phyloP scores from a whole-genome alignment of 2,113 vertebrate genomes.

The Ramphastos sulfuratus region DNA sequence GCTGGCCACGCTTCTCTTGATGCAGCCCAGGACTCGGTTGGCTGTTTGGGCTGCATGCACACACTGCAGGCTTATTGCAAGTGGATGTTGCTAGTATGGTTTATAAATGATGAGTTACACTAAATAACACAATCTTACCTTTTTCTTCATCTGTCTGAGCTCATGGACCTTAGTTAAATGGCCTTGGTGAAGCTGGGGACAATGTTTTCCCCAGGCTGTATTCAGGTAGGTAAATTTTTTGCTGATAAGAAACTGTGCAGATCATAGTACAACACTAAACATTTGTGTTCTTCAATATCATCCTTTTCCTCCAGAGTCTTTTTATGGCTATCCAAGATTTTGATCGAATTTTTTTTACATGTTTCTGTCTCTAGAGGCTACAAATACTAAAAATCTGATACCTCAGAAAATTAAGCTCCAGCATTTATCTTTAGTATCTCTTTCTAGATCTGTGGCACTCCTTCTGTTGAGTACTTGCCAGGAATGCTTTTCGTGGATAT shows the following conservation, averaged over 20 bases:
- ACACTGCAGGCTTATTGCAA: background rate
- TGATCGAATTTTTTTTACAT: constrained; percentile 5
- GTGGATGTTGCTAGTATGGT: background rate
- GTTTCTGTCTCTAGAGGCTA: constrained; percentile 15
- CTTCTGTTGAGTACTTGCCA: constrained; percentile 34
- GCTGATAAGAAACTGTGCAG: background rate
- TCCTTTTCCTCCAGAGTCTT: background rate
- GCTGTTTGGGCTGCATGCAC: too few relatives aligned
- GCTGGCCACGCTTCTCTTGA: too few relatives aligned
- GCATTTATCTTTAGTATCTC: constrained; percentile 46
- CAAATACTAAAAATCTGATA: constrained; percentile 35
- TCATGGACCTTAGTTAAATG: background rate
- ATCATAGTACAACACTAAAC: background rate
- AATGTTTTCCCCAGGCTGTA: background rate
- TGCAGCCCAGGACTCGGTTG: too few relatives aligned
- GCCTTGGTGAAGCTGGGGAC: background rate
- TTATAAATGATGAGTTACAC: background rate
- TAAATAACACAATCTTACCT: background rate
- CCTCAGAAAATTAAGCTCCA: constrained; percentile 42
- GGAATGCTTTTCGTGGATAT: constrained; percentile 44
- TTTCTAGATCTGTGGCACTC: constrained; percentile 45
- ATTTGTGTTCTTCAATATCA: background rate
- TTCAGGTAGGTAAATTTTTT: background rate
- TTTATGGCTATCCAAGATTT: constrained; percentile 2
- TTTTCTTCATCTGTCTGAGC: background rate